Evolutionary conservation across 1,140 invertebrate species (phyloP), one percentile per base, ranked within the genome.

Genomic region (Lordiphosa mommai): DNA sequence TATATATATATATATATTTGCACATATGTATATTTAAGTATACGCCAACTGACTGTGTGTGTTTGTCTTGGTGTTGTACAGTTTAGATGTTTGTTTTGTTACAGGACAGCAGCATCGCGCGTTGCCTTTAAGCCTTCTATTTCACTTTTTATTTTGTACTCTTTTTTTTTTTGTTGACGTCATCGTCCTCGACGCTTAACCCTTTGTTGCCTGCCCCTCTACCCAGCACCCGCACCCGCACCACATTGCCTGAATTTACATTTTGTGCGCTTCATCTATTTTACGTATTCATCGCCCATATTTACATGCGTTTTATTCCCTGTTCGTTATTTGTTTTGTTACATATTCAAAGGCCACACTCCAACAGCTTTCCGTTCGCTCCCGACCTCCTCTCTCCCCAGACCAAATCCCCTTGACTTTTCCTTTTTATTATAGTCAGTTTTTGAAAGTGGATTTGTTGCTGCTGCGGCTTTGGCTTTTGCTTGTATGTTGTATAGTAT

Each of bases 271-370:
- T 53, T 80, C 76, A 80, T 82, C 76, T 82, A 67, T 59, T 80
- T 79, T 73, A 69, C 74, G 70, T 73, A 79, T 79, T 79, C 74
- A 73, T 80, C 74, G 74, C 74, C 70, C 27, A 59, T 60, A 74
- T 80, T 80, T 80, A 68, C 66, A 80, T 82, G 70, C 65, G 60
- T 70, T 80, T 80, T 80, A 80, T 74, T 66, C 33, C 37, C 16
- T 13, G 38, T 37, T 57, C 36, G 48, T 52, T 79, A 51, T 72
- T 64, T 79, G 59, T 60, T 72, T 57, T 41, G 48, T 47, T 58
- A 52, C 56, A 57, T 61, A 64, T 63, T 65, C 55, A 61, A 61
- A 61, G 55, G 46, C 17, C 27, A 37, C 4, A 16, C 33, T 59
- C 12, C 29, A 29, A n/a, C 27, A 12, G 8, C 32, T 44, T 27